Percentiles rank a stretch among this genome's conserved stretches.
Evolutionary conservation across 2,113 vertebrate genomes (phyloP).

Genomic region (Sylvietta virens): DNA sequence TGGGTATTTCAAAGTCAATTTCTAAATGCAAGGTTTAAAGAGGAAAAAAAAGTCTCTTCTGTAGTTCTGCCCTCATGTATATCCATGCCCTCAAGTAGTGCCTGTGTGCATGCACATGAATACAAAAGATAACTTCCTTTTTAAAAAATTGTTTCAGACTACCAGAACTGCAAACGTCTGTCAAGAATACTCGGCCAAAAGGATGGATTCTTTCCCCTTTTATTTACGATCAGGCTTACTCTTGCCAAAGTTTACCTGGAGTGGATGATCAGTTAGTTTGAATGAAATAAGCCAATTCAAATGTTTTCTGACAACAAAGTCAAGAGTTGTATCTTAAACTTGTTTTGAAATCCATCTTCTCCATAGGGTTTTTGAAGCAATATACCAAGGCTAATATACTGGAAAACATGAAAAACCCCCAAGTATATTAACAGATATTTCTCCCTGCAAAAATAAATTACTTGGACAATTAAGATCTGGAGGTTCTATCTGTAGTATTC

Average conservation of each 20-base stretch:
- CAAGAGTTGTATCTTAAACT: not conserved
- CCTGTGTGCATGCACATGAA: not conserved
- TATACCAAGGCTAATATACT: not conserved
- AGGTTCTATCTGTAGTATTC: not conserved
- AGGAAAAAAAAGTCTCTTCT: not conserved
- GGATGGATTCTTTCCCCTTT: not conserved
- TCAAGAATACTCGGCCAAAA: not conserved
- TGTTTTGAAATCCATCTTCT: not conserved
- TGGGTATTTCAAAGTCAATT: not conserved
- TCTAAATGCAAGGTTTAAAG: not conserved
- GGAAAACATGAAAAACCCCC: not conserved
- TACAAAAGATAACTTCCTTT: not conserved
- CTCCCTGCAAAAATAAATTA: not conserved
- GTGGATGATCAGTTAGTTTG: not conserved
- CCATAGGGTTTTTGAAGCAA: not conserved
- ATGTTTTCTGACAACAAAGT: not conserved
- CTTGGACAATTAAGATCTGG: not conserved
- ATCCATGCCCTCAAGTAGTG: not conserved
- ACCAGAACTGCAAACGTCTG: not conserved
- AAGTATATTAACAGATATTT: not conserved
- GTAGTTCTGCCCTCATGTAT: not conserved
- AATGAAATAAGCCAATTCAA: not conserved
- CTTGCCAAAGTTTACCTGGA: not conserved
- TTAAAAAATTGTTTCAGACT: not conserved
- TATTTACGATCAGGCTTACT: not conserved